Base-by-base conservation (phyloP, 2,888 invertebrate genomes). In the Thecophora atra region DNA sequence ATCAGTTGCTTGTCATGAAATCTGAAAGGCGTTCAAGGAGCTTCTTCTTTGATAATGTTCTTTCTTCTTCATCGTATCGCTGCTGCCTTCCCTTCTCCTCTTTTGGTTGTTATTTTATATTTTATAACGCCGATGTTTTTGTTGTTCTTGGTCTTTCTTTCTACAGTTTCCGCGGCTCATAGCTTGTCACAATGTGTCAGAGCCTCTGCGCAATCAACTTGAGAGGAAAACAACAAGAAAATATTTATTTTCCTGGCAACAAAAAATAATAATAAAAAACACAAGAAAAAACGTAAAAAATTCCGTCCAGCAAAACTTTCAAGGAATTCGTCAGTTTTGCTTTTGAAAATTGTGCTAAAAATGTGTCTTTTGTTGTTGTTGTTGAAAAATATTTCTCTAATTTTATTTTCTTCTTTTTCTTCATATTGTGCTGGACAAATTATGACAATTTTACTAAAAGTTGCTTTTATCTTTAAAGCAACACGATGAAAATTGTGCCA, bases 131-230 rank as follows among this genome's bases (percentile, higher is more conserved):
- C 75, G 77, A 76, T 77, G 75, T 76, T 78, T 80, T 74, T 77
- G 76, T 70, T 69, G 63, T 79, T 79, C 76, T 78, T 75, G 76
- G 76, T 47, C 15, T n/a, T n/a, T 5, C 47, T 47, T n/a, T n/a
- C n/a, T n/a, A n/a, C 8, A 47, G 13, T 11, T 47, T n/a, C 65
- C 47, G 21, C 44, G 81, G 80, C 79, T 81, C 81, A 81, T 81
- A 78, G 81, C 75, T 78, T 82, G 83, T 83, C 83, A 83, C 77
- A 81, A 80, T 82, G 81, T 82, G 83, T 83, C 83, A 83, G 81
- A 47, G 58, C n/a, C 44, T 78, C 82, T 74, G 76, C 74, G 81
- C 80, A 76, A 75, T 73, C 72, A 73, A 76, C 65, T 66, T 51
- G n/a, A 60, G 24, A 21, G 26, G 3, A 24, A 51, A 26, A 51